Percentiles rank a stretch among this genome's conserved stretches.
Conservation (phyloP, 1,140 invertebrate species). For the Tigriopus japonicus region DNA sequence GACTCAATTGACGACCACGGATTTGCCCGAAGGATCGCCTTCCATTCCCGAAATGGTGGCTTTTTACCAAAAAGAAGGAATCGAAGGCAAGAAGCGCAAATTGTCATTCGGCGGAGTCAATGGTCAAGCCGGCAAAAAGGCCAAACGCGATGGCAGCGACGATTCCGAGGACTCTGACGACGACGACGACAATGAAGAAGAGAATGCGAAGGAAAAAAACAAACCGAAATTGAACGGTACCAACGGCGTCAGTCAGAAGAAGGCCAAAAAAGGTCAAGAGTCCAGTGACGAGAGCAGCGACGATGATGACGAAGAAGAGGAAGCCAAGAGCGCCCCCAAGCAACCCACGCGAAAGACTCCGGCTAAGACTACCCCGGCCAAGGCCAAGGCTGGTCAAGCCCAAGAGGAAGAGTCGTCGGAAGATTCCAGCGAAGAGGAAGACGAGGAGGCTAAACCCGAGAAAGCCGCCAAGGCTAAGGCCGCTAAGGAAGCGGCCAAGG, state of each 20-base stretch:
- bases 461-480: not conserved
- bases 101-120: not conserved
- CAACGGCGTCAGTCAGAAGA: slow-evolving; percentile 21
- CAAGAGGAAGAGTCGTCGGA: not conserved
- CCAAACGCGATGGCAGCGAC: not conserved
- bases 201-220: slow-evolving; percentile 11
- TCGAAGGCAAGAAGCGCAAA: not conserved
- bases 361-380: not conserved
- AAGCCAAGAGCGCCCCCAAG: not conserved
- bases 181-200: not conserved
- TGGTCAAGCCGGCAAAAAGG: slow-evolving; percentile 2
- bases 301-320: not conserved
- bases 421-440: not conserved
- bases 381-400: not conserved
- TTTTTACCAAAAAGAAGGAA: not conserved
- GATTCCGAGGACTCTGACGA: not conserved
- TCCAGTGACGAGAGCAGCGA: not conserved
- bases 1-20: not conserved
- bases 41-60: slow-evolving; percentile 5
- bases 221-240: not conserved
- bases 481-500: not conserved
- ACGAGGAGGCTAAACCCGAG: not conserved
- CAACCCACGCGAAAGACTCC: not conserved
- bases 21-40: not conserved
- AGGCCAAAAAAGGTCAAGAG: slow-evolving; percentile 3